Base-by-base conservation (phyloP, 2,797 vertebrate genomes). In the Aeoliscus strigatus region DNA sequence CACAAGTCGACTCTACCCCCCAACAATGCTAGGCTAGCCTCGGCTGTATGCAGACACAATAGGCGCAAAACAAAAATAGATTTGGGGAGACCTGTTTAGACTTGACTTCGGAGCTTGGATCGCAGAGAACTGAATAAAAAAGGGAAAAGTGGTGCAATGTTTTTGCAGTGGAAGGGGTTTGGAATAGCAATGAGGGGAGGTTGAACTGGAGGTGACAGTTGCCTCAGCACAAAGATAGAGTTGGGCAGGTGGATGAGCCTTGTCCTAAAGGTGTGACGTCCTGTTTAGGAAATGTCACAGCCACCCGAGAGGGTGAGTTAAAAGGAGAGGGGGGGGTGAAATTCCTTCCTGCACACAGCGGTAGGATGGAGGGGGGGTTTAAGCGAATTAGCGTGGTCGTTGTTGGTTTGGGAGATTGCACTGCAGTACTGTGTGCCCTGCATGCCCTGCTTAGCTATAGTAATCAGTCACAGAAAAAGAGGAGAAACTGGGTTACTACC, bases 401-500 rank as follows among this genome's bases (percentile, higher is more conserved):
- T 46, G 45, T 63, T 55, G 60, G 62, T 66, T 75, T 65, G 56
- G 83, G 83, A 76, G 81, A 88, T 86, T 82, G 79, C 84, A 87
- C 82, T 90, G 91, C 92, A 90, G 90, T 71, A 84, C 80, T 80
- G 80, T 79, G 82, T 79, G 76, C 79, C 79, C 75, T 67, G 76
- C 73, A 64, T 75, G 75, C 72, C 73, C 70, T 79, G 71, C 66
- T 68, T 64, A 44, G 66, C 52, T 70, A 57, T 48, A 69, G 70
- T 63, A 67, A 37, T 58, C 56, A 14, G 26, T 51, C 53, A 53
- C 36, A 57, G 38, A 60, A 27, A 30, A 46, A 31, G 67, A 57
- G 46, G 59, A 62, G 76, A 77, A 90, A 86, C 71, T 86, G 79
- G 83, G 81, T 86, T 88, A 83, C 75, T 85, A 81, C 75, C 62